Conservation (phyloP, 1,140 invertebrate species). For the Monochamus saltuarius region DNA sequence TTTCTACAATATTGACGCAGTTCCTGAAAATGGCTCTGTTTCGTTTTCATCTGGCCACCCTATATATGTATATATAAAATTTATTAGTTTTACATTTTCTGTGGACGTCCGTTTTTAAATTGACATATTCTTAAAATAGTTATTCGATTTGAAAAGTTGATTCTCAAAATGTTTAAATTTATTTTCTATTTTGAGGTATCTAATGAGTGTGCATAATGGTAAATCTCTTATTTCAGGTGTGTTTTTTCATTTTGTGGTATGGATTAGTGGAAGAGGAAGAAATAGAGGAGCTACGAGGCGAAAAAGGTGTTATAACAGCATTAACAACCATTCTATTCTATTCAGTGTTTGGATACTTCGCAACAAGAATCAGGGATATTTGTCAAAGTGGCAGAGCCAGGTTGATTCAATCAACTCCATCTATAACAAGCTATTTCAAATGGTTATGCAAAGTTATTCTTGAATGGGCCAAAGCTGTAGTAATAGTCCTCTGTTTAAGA, state of each 20-base stretch:
- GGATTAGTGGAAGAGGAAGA: conserved; percentile 29
- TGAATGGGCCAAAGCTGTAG: conserved; percentile 76
- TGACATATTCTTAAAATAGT: no score
- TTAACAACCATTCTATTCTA: conserved; percentile 77
- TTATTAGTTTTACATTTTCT: no score
- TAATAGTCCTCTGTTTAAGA: conserved; percentile 70
- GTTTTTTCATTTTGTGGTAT: conserved; percentile 45
- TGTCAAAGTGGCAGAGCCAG: conserved; percentile 55
- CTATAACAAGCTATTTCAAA: conserved; percentile 66
- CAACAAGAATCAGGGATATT: conserved; percentile 65
- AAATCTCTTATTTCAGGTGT: conserved; percentile 43
- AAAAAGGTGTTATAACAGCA: conserved; percentile 61
- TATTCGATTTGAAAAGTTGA: no score
- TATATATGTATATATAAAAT: no score
- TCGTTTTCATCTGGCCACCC: no score
- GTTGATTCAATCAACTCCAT: conserved; percentile 66
- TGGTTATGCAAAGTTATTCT: conserved; percentile 74
- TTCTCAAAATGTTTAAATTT: no score
- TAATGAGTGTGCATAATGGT: no score
- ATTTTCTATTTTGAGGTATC: no score
- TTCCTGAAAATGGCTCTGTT: no score
- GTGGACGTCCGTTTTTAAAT: no score
- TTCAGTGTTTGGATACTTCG: conserved; percentile 74
- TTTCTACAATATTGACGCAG: no score
- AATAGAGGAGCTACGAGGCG: conserved; percentile 11